phyloP scores from a whole-genome alignment of 2,797 vertebrate genomes.

The Cyprinodon diabolis region DNA sequence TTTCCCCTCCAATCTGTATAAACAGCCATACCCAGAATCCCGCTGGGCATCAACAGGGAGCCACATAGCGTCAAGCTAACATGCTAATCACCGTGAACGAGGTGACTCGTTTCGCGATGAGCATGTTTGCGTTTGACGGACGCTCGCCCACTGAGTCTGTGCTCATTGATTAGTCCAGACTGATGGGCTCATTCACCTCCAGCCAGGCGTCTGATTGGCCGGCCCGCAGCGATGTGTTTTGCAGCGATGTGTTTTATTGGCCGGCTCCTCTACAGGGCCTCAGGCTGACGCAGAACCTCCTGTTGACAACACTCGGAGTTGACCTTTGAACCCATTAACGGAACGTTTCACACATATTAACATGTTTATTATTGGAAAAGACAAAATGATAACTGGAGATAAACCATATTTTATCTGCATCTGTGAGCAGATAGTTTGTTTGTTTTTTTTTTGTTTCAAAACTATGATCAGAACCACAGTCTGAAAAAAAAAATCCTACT shows the following conservation, averaged over 20 bases:
- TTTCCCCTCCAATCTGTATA: slow-evolving; percentile 7
- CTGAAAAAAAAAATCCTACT: not conserved
- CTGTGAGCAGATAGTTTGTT: not conserved
- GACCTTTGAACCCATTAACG: slow-evolving; percentile 39
- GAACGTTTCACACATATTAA: not conserved
- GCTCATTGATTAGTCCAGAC: slow-evolving; percentile 60
- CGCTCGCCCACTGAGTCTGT: slow-evolving; percentile 34
- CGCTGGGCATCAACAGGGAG: slow-evolving; percentile 12
- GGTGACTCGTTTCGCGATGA: slow-evolving; percentile 13
- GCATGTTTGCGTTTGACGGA: slow-evolving; percentile 28
- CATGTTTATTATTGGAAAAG: not conserved
- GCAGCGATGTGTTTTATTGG: slow-evolving; percentile 36
- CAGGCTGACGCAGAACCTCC: slow-evolving; percentile 29
- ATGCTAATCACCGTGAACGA: slow-evolving; percentile 26
- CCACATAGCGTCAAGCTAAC: slow-evolving; percentile 31
- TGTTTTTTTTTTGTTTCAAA: not conserved
- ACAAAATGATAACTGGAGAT: not conserved
- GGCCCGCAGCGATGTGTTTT: slow-evolving; percentile 22
- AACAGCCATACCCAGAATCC: slow-evolving; percentile 53
- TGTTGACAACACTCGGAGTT: not conserved
- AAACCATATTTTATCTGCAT: not conserved
- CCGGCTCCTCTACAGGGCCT: not conserved
- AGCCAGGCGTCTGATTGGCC: slow-evolving; percentile 53
- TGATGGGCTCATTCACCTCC: slow-evolving; percentile 53
- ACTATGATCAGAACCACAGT: no score